Conservation (phyloP, 2,797 vertebrate species). For the Adelosebastes latens region DNA sequence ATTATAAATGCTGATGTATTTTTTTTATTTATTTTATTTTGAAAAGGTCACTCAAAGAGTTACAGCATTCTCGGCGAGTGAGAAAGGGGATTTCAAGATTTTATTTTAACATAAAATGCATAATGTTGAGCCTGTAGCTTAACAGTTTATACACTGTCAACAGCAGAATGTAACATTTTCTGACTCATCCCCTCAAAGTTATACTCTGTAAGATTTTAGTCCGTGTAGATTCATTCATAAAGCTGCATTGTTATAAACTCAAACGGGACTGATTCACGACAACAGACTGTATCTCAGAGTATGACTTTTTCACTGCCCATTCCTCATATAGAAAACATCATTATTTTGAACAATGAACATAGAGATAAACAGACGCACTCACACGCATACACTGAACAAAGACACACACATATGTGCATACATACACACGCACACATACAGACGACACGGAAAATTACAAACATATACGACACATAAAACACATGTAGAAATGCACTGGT, state of each 20-base stretch:
- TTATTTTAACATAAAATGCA: constrained; percentile 44
- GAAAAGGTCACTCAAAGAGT: constrained; percentile 68
- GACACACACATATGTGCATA: constrained; percentile 44
- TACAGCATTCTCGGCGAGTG: constrained; percentile 68
- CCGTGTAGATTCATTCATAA: constrained; percentile 29
- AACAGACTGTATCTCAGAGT: constrained; percentile 70
- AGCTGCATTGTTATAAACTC: not conserved
- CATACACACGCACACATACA: constrained; percentile 32
- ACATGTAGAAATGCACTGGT: constrained; percentile 83
- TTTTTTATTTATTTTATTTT: constrained; percentile 11
- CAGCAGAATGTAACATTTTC: constrained; percentile 61
- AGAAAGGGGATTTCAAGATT: constrained; percentile 71
- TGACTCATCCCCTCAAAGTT: constrained; percentile 75
- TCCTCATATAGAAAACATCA: constrained; percentile 74
- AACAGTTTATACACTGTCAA: constrained; percentile 41
- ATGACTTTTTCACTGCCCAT: constrained; percentile 81
- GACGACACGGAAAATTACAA: constrained; percentile 43
- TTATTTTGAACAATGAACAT: constrained; percentile 80
- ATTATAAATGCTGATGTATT: constrained; percentile 64
- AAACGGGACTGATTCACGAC: constrained; percentile 13
- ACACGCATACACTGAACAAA: constrained; percentile 53
- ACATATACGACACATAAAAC: constrained; percentile 73
- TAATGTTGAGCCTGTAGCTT: constrained; percentile 24
- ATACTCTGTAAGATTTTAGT: constrained; percentile 75
- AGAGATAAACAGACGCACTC: constrained; percentile 65